Conservation (phyloP, 2,113 vertebrate species). For the Alaudala cheleensis region DNA sequence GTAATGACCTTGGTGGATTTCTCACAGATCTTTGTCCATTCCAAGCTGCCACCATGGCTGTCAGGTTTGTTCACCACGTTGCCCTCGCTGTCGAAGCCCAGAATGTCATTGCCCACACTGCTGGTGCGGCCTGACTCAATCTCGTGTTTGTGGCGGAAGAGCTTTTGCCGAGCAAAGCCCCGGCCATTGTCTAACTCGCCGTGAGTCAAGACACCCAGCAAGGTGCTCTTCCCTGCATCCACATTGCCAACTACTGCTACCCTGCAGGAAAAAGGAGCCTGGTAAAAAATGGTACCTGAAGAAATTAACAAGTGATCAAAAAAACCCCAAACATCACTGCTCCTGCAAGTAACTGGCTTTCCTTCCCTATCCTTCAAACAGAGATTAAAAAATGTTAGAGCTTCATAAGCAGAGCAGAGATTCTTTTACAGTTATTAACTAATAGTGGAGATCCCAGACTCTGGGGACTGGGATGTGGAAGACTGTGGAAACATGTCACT, state of each 20-base stretch:
- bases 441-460: not conserved
- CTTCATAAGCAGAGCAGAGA: not conserved
- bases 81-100: constrained; percentile 95
- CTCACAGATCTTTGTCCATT: constrained; percentile 99
- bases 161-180: constrained; percentile 96
- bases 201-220: constrained; percentile 93
- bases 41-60: constrained; percentile 94
- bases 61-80: constrained; percentile 97
- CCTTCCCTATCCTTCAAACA: not conserved
- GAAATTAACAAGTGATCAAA: not conserved
- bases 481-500: not conserved
- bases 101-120: constrained; percentile 97
- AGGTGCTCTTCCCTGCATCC: constrained; percentile 95
- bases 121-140: constrained; percentile 97
- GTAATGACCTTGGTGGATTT: constrained; percentile 98
- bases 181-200: constrained; percentile 96
- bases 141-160: constrained; percentile 98
- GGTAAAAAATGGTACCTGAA: not conserved
- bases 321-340: not conserved
- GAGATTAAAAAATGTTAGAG: not conserved
- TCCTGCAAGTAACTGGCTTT: not conserved
- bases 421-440: not conserved
- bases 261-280: constrained; percentile 65
- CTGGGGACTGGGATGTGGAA: not conserved
- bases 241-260: constrained; percentile 98